A percentile compares a stretch with the other conserved stretches of the same genome.
Evolutionary conservation across 2,797 vertebrate species (phyloP).

Genomic region (Diceros bicornis): DNA sequence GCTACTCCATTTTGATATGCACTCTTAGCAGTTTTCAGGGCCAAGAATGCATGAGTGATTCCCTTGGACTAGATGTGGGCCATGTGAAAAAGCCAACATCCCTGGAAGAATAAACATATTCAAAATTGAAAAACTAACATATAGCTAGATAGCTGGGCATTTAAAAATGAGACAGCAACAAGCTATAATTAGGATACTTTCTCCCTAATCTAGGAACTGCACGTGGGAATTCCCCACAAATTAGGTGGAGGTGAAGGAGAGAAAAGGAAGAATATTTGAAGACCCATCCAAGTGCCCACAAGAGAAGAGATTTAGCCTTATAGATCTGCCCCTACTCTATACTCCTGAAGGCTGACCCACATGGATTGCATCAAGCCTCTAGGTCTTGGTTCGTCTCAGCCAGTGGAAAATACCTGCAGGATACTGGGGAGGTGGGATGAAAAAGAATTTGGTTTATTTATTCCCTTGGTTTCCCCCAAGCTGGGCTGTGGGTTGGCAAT

Average conservation of each 20-base stretch:
- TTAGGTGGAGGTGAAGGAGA: not conserved
- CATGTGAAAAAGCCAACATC: not conserved
- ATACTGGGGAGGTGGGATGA: not conserved
- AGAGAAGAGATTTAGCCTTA: not conserved
- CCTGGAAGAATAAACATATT: not conserved
- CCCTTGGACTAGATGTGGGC: not conserved
- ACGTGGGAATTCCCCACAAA: not conserved
- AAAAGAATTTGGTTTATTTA: not conserved
- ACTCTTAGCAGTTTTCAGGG: not conserved
- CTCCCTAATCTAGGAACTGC: not conserved
- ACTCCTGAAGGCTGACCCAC: not conserved
- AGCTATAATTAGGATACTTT: not conserved
- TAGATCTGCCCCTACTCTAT: not conserved
- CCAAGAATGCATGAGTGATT: not conserved
- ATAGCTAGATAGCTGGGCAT: not conserved
- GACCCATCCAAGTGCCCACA: not conserved
- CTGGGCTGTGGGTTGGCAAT: not conserved
- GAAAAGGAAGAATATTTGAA: not conserved
- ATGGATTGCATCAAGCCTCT: not conserved
- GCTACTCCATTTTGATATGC: not conserved
- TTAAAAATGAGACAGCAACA: not conserved
- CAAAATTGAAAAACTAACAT: not conserved
- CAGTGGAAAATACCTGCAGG: not conserved
- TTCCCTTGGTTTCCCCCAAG: not conserved
- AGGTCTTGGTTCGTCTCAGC: not conserved